These are phyloP conservation scores for Oreochromis tanganicae DNA, from an alignment of 2,113 vertebrate genomes.

Conservation along the genomic window DNA sequence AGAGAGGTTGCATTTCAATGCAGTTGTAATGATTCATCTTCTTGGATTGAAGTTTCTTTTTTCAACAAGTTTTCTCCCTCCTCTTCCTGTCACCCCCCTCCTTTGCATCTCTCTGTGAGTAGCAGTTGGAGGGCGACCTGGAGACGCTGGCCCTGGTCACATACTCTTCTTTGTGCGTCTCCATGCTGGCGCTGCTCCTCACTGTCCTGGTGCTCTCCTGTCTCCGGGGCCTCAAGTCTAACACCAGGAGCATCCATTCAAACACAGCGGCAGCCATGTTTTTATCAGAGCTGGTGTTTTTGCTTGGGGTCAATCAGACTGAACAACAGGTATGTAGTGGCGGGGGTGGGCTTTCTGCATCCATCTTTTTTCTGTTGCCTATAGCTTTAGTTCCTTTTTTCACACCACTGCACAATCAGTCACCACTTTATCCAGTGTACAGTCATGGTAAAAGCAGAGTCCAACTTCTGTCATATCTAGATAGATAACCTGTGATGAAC, in stretches of 20 bases:
- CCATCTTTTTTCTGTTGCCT: not conserved
- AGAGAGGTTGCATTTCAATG: not conserved
- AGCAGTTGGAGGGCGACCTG: conserved; percentile 93
- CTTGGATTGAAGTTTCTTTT: not conserved
- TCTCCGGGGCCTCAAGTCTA: conserved; percentile 93
- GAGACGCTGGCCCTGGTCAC: conserved; percentile 90
- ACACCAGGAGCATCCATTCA: conserved; percentile 90
- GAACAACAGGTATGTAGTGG: conserved; percentile 87
- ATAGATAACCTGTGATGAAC: not conserved
- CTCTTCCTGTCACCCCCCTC: not conserved
- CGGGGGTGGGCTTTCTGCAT: not conserved
- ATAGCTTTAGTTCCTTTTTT: not conserved
- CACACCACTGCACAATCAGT: not conserved
- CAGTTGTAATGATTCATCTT: not conserved
- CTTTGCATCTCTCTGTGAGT: conserved; percentile 1
- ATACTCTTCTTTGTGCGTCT: conserved; percentile 83
- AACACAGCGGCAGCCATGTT: conserved; percentile 88
- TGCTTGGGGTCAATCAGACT: conserved; percentile 90
- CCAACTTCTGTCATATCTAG: not conserved
- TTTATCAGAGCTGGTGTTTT: conserved; percentile 88
- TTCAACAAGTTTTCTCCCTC: not conserved
- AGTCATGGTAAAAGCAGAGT: not conserved
- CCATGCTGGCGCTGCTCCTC: conserved; percentile 85
- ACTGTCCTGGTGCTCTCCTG: conserved; percentile 86
- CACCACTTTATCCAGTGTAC: not conserved